Evolutionary conservation across 1,140 invertebrate genomes (phyloP).

Genomic region (Bombus terrestris): DNA sequence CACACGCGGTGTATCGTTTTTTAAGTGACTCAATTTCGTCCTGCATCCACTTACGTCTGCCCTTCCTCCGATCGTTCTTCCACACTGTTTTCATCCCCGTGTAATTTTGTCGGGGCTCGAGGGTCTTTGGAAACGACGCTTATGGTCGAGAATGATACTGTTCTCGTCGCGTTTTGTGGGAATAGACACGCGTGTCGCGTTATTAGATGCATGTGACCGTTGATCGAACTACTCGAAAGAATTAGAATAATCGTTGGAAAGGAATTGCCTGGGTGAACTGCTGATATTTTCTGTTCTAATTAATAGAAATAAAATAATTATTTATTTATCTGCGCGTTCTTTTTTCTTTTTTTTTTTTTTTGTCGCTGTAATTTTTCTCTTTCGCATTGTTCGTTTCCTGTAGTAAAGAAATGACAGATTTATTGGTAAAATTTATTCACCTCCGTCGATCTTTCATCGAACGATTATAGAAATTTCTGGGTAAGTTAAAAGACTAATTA

Average conservation of each 20-base stretch:
- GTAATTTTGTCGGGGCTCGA: neutral
- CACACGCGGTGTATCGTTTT: constrained; percentile 77
- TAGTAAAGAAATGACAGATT: no score
- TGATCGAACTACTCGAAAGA: neutral
- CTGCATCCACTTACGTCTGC: constrained; percentile 33
- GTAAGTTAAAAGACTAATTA: neutral
- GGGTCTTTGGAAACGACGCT: neutral
- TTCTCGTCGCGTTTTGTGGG: neutral
- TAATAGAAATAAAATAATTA: neutral
- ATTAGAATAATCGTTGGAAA: neutral
- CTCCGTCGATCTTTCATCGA: no score
- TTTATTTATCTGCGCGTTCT: neutral
- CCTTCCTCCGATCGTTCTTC: neutral
- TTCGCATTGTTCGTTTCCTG: no score
- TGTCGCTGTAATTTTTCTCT: neutral
- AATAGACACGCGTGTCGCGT: neutral
- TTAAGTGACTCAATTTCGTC: constrained; percentile 64
- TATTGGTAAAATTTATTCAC: no score
- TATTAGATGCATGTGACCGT: neutral
- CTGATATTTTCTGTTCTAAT: neutral
- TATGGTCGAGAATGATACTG: neutral
- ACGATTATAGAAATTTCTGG: no score
- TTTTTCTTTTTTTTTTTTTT: no score
- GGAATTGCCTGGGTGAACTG: no score
- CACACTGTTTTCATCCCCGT: neutral